Evolutionary conservation across 2,888 invertebrate species (phyloP).

Genomic region (Philonicus albiceps): DNA sequence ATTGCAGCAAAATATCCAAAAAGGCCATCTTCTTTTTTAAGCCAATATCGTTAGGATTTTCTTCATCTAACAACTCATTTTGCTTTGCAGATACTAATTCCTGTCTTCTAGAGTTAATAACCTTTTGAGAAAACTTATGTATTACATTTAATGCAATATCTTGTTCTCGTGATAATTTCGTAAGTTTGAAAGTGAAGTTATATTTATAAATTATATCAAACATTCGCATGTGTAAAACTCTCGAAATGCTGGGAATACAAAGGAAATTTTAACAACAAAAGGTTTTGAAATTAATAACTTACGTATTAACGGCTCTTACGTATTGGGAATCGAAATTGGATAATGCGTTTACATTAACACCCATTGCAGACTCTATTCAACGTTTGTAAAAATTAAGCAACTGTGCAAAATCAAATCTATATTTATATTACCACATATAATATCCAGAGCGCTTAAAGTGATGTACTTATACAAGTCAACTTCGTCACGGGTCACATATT

Average conservation of each 20-base stretch:
- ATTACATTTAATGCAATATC: constrained; percentile 64
- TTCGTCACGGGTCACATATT: not conserved
- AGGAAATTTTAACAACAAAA: not conserved
- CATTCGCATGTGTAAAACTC: constrained; percentile 60
- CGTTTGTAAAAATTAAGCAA: not conserved
- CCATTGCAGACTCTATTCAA: constrained; percentile 83
- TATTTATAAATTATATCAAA: constrained; percentile 60
- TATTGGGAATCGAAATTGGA: constrained; percentile 73
- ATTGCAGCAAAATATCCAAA: constrained; percentile 71
- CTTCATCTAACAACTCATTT: not conserved
- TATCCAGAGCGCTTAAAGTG: not conserved
- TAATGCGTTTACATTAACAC: constrained; percentile 77
- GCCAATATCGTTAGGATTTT: constrained; percentile 59
- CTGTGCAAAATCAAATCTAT: not conserved
- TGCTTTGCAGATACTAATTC: constrained; percentile 53
- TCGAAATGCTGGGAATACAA: constrained; percentile 53
- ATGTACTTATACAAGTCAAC: not conserved
- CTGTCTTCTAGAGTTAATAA: constrained; percentile 65
- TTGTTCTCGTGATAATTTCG: constrained; percentile 68
- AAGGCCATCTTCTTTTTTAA: constrained; percentile 70
- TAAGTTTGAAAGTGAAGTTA: constrained; percentile 63
- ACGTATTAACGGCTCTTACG: constrained; percentile 77
- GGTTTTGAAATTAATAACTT: constrained; percentile 54
- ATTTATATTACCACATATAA: constrained; percentile 44
- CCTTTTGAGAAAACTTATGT: constrained; percentile 67